A percentile compares a stretch with the other conserved stretches of the same genome.
These are phyloP conservation scores for Spilosoma lubricipeda DNA, from an alignment of 2,888 invertebrate species.

Conservation along the genomic window DNA sequence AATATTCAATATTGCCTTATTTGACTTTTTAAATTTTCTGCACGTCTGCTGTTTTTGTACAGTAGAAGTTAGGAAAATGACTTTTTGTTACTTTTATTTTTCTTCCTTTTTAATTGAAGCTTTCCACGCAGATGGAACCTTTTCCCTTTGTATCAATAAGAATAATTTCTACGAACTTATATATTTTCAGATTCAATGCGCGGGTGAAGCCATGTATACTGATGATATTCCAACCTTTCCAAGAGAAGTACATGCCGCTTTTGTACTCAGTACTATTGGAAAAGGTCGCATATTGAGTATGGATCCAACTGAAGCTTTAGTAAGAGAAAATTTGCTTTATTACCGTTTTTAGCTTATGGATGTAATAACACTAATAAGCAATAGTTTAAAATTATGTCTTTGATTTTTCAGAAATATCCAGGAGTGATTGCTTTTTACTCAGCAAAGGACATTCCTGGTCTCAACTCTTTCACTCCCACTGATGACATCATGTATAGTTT, in stretches of 20 bases:
- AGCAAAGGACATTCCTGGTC: slow-evolving; percentile 89
- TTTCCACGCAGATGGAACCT: too few relatives aligned
- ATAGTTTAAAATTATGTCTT: too few relatives aligned
- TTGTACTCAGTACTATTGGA: slow-evolving; percentile 86
- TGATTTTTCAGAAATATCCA: slow-evolving; percentile 77
- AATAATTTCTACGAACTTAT: too few relatives aligned
- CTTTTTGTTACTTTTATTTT: too few relatives aligned
- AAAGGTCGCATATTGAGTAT: slow-evolving; percentile 85
- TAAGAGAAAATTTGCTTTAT: slow-evolving; percentile 56
- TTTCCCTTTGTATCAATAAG: too few relatives aligned
- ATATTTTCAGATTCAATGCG: slow-evolving; percentile 79
- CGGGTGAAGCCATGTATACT: slow-evolving; percentile 89
- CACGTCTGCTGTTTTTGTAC: too few relatives aligned
- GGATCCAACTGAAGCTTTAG: slow-evolving; percentile 88
- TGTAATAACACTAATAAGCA: too few relatives aligned
- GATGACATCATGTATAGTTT: slow-evolving; percentile 36
- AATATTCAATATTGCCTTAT: too few relatives aligned
- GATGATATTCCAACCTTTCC: slow-evolving; percentile 86
- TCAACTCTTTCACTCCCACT: slow-evolving; percentile 82
- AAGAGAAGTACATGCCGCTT: slow-evolving; percentile 88
- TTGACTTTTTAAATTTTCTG: too few relatives aligned
- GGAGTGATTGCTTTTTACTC: slow-evolving; percentile 89
- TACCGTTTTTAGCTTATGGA: too few relatives aligned
- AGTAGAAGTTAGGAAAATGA: too few relatives aligned
- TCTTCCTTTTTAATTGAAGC: too few relatives aligned